phyloP scores from a whole-genome alignment of 1,140 invertebrate species.

The Eurosta solidaginis region DNA sequence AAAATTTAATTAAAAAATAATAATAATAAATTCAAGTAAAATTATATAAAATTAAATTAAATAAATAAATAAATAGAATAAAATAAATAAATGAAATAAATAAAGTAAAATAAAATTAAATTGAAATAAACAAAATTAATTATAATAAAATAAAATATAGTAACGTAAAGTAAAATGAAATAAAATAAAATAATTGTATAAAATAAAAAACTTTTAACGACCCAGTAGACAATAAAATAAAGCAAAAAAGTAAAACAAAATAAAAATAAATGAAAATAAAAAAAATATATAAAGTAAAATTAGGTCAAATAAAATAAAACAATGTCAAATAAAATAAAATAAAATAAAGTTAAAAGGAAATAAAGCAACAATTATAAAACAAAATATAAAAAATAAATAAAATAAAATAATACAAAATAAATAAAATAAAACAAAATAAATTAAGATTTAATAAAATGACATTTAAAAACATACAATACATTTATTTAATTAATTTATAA shows the following conservation, averaged over 20 bases:
- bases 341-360: too few relatives aligned
- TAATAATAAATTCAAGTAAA: not conserved
- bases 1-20: not conserved
- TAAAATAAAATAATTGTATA: not conserved
- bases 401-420: not conserved
- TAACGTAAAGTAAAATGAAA: not conserved
- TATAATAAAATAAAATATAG: not conserved
- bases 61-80: not conserved
- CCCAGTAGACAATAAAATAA: not conserved
- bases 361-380: too few relatives aligned
- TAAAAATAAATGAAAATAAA: not conserved
- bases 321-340: too few relatives aligned
- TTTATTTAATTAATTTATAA: not conserved
- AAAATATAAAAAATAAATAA: too few relatives aligned
- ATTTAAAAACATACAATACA: too few relatives aligned
- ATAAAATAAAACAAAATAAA: too few relatives aligned
- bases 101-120: not conserved
- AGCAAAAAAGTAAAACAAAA: not conserved
- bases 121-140: not conserved
- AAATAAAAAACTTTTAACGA: too few relatives aligned
- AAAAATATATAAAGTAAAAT: not conserved
- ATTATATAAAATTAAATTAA: not conserved
- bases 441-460: too few relatives aligned
- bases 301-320: not conserved
- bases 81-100: not conserved